phyloP scores from a whole-genome alignment of 1,140 invertebrate genomes.

The Pinna nobilis region DNA sequence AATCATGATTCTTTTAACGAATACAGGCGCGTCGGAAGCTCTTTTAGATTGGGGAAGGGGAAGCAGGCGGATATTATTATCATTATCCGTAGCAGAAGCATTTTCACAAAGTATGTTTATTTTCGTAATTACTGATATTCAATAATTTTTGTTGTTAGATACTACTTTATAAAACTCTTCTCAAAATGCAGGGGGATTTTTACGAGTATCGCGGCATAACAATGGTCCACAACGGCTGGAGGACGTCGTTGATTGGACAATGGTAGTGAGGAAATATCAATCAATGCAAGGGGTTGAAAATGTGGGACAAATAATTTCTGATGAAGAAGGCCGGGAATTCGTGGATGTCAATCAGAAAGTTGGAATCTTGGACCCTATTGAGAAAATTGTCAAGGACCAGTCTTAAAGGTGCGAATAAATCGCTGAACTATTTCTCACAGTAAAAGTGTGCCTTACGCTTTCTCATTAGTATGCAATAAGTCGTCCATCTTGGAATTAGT shows the following conservation, averaged over 20 bases:
- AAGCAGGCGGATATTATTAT: no score
- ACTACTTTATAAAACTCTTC: conserved; percentile 27
- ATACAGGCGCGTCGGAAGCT: no score
- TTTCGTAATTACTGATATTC: background rate
- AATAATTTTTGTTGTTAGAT: background rate
- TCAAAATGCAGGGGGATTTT: conserved; percentile 82
- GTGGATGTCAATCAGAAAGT: background rate
- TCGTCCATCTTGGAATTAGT: no score
- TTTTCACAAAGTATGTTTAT: background rate
- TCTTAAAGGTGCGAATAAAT: no score
- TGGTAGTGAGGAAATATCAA: conserved; percentile 91
- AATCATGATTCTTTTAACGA: no score
- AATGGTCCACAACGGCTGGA: conserved; percentile 84
- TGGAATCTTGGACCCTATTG: background rate
- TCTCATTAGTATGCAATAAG: no score
- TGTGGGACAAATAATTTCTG: background rate
- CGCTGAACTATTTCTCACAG: no score
- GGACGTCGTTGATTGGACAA: conserved; percentile 93
- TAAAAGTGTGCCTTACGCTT: no score
- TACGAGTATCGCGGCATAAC: conserved; percentile 85
- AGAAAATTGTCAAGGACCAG: no score
- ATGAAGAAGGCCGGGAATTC: conserved; percentile 1
- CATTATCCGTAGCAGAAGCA: no score
- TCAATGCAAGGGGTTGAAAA: conserved; percentile 80
- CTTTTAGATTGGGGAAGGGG: no score